Base-by-base conservation (phyloP, 2,113 vertebrate species). In the Pholis gunnellus region DNA sequence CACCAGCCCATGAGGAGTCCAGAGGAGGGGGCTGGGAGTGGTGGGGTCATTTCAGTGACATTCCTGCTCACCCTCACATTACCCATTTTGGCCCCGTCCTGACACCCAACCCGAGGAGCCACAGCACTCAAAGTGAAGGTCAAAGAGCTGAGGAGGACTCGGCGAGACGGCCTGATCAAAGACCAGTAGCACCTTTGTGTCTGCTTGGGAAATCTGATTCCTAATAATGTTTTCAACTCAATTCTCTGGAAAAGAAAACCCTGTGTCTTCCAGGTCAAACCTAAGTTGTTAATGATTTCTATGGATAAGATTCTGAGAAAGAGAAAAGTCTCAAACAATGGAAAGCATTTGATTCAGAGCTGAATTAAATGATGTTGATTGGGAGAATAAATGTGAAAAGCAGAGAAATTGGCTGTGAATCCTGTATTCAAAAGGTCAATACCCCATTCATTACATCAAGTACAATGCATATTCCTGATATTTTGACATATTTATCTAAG, bases 51-150 rank as follows among this genome's bases (percentile, higher is more conserved):
- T 66, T 75, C 71, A 36, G 57, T 76, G 78, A 77, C 69, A 29
- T 72, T 64, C 71, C 40, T 36, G 22, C 36, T 89, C 70, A 63
- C 75, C 85, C 84, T 78, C 44, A 5, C 11, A 20, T 68, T 76
- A 81, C 44, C 82, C 72, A 40, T 4, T 0, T 9, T 9, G 27
- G 67, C 42, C 72, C 52, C 27, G 42, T 77, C 63, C 75, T 67
- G 86, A 91, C 90, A 91, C 76, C 78, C 70, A 72, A 84, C 72
- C 88, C 83, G n/a, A 69, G 72, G 78, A 77, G 42, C 61, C 60
- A 4, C 54, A 54, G 61, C n/a, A 18, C 75, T 82, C 64, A 79
- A 87, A 84, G 84, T 82, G 82, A 91, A 92, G 93, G 93, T 93
- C 91, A 95, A 92, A 93, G 72, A 82, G 79, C 65, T 46, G 48